Conservation (phyloP, 2,888 invertebrate genomes). For the Sesia apiformis region DNA sequence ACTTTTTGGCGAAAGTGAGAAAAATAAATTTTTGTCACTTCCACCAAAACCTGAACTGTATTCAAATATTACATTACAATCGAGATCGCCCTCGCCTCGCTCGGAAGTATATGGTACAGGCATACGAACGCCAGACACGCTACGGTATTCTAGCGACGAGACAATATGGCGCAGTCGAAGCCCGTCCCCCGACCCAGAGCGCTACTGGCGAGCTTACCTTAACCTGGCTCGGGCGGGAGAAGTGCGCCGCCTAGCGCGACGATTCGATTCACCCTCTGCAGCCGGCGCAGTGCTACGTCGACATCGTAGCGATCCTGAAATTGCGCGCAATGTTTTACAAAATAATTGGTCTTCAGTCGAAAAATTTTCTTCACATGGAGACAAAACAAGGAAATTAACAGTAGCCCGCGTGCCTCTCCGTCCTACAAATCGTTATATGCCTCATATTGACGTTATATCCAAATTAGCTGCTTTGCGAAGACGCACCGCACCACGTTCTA, state of each 20-base stretch:
- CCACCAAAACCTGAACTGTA: constrained; percentile 57
- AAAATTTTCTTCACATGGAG: constrained; percentile 34
- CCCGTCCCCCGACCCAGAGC: constrained; percentile 82
- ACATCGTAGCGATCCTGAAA: constrained; percentile 86
- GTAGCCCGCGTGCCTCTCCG: constrained; percentile 78
- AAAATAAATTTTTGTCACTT: constrained; percentile 73
- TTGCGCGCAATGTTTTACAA: constrained; percentile 75
- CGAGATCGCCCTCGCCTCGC: constrained; percentile 68
- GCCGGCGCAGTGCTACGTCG: constrained; percentile 69
- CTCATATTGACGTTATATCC: constrained; percentile 92
- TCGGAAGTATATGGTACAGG: constrained; percentile 61
- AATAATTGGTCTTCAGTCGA: constrained; percentile 65
- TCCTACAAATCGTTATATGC: constrained; percentile 85
- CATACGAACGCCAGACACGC: constrained; percentile 68
- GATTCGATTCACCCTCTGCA: constrained; percentile 82
- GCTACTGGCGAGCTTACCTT: constrained; percentile 80
- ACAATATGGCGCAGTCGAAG: constrained; percentile 81
- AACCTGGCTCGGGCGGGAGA: constrained; percentile 84
- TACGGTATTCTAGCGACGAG: constrained; percentile 76
- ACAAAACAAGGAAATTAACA: constrained; percentile 70
- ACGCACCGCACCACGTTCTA: constrained; percentile 58
- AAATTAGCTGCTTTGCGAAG: constrained; percentile 82
- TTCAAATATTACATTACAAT: constrained; percentile 18
- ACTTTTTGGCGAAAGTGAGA: constrained; percentile 84
- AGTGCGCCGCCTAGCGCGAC: constrained; percentile 83